A percentile compares a stretch with the other conserved stretches of the same genome.
Evolutionary conservation across 2,888 invertebrate genomes (phyloP).

Genomic region (Aplocera efformata): DNA sequence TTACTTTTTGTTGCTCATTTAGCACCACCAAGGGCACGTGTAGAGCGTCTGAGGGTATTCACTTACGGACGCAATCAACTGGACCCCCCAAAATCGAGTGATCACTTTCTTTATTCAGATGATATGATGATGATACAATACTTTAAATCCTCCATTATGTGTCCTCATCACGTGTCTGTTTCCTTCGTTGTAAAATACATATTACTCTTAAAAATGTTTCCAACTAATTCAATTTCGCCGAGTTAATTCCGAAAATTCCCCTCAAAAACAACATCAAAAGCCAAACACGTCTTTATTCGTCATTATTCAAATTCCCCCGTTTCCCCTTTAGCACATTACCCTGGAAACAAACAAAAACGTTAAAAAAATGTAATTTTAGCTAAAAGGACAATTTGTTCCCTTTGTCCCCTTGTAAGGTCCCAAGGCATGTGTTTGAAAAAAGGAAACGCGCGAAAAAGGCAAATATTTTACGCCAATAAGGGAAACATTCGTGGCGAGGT

Average conservation of each 20-base stretch:
- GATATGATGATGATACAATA: too few relatives aligned
- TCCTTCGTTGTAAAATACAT: too few relatives aligned
- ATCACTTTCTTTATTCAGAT: too few relatives aligned
- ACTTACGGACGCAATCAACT: too few relatives aligned
- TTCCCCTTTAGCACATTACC: slow-evolving; percentile 19
- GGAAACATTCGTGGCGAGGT: slow-evolving; percentile 44
- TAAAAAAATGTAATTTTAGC: slow-evolving; percentile 20
- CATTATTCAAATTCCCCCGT: slow-evolving; percentile 26
- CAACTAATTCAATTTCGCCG: too few relatives aligned
- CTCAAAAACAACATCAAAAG: slow-evolving; percentile 9
- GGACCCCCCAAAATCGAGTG: too few relatives aligned
- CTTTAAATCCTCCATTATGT: too few relatives aligned
- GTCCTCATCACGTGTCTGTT: too few relatives aligned
- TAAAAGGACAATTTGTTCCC: slow-evolving; percentile 20
- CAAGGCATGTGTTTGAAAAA: slow-evolving; percentile 28
- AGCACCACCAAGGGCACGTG: too few relatives aligned
- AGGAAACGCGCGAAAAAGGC: slow-evolving; percentile 20
- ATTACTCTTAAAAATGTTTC: too few relatives aligned
- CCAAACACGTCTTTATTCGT: slow-evolving; percentile 1
- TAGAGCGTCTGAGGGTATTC: too few relatives aligned
- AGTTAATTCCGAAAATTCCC: neutral
- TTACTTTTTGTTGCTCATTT: too few relatives aligned
- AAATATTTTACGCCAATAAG: slow-evolving; percentile 51
- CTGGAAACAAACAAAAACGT: slow-evolving; percentile 18
- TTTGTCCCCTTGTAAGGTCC: slow-evolving; percentile 17